Base-by-base conservation (phyloP, 2,797 vertebrate species). In the Bovichtus variegatus region DNA sequence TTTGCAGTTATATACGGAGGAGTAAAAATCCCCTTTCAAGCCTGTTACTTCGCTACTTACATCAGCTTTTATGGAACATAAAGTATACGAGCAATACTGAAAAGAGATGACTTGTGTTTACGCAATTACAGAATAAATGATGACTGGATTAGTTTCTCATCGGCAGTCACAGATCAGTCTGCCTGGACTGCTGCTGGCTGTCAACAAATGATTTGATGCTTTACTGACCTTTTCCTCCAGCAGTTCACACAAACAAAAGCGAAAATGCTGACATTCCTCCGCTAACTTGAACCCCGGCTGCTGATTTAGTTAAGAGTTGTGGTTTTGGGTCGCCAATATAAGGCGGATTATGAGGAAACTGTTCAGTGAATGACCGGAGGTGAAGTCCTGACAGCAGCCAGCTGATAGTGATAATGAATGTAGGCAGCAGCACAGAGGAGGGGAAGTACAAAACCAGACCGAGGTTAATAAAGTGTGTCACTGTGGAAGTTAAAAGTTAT, bases 361-460 rank as follows among this genome's bases (percentile, higher is more conserved):
- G 54, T 38, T 43, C 1, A 6, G 31, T 41, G 4, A 9, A 21
- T 64, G 71, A 66, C 60, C 6, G 2, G 59, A 74, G 60, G 69
- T 53, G 1, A 68, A 49, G 38, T 58, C 44, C 74, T 54, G 60
- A 74, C 50, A 64, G 59, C 18, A 21, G 27, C 0, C 12, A 21
- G 5, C 38, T 69, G 59, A 67, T 23, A 23, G 53, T 19, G 25
- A 34, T 53, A 46, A 73, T 31, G 41, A 69, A 71, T 5, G 9
- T 2, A 68, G 25, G n/a, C 50, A 54, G 55, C 40, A 21, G 27
- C n/a, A 27, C 2, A 50, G 6, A 60, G 18, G 7, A 73, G 12
- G 34, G 76, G 85, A 85, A 88, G 86, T 83, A n/a, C n/a, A 78
- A 29, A 71, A 78, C 23, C 36, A 60, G 63, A 13, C 0, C 0